Evolutionary conservation across 2,113 vertebrate species (phyloP).

Genomic region (Oophaga pumilio): DNA sequence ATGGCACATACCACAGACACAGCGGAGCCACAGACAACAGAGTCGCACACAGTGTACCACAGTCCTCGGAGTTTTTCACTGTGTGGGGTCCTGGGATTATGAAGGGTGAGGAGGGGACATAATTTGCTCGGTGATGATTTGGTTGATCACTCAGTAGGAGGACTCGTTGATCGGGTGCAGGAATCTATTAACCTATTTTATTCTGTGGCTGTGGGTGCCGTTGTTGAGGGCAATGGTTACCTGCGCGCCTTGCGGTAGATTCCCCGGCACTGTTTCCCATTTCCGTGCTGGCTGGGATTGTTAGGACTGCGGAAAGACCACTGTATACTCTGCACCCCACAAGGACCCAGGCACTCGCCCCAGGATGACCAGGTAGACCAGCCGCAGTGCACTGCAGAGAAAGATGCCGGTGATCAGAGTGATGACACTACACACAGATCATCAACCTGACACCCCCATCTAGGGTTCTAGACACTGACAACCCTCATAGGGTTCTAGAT

Average conservation of each 20-base stretch:
- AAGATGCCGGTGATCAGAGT: background rate
- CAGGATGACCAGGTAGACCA: conserved; percentile 90
- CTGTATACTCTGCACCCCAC: conserved; percentile 85
- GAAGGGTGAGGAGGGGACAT: too few species aligned
- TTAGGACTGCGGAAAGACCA: conserved; percentile 92
- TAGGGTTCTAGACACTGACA: background rate
- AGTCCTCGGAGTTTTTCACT: too few species aligned
- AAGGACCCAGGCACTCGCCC: conserved; percentile 85
- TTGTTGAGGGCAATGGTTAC: conserved; percentile 62
- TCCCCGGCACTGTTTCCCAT: conserved; percentile 76
- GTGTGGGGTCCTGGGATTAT: too few species aligned
- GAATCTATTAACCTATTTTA: too few species aligned
- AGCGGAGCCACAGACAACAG: too few species aligned
- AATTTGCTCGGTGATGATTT: too few species aligned
- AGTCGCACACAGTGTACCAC: too few species aligned
- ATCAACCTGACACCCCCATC: background rate
- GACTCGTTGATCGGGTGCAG: too few species aligned
- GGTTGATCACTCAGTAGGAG: too few species aligned
- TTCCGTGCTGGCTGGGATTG: conserved; percentile 76
- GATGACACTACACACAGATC: too few species aligned
- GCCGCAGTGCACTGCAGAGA: conserved; percentile 79
- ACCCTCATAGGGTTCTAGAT: background rate
- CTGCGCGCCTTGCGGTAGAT: conserved; percentile 88
- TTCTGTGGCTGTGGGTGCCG: too few species aligned
- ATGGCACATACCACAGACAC: too few species aligned